phyloP scores from a whole-genome alignment of 2,888 invertebrate genomes.

The Hipparchia semele region DNA sequence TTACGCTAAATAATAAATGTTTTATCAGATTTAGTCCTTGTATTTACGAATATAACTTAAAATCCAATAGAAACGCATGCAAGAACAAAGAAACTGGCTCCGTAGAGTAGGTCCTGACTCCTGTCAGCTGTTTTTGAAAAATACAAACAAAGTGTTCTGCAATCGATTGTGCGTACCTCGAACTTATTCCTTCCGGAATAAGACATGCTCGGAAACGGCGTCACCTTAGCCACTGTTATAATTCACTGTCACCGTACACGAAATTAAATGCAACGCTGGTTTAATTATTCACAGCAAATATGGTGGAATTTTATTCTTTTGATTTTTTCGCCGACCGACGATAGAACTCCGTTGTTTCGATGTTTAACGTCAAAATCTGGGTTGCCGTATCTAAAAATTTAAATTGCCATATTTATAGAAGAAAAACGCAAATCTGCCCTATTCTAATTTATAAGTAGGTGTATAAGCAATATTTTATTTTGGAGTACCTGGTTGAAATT shows the following conservation, averaged over 20 bases:
- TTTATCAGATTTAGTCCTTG: conserved; percentile 4
- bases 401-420: too few relatives aligned
- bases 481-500: too few relatives aligned
- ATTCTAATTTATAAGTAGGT: too few relatives aligned
- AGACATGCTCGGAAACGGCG: conserved; percentile 82
- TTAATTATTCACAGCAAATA: conserved; percentile 37
- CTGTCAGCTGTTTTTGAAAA: conserved; percentile 85
- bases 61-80: conserved; percentile 21
- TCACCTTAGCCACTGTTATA: conserved; percentile 78
- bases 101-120: conserved; percentile 58
- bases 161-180: conserved; percentile 77
- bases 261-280: conserved; percentile 21
- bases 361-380: too few relatives aligned
- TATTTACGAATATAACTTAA: background rate
- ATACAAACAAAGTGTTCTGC: conserved; percentile 64
- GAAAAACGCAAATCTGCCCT: too few relatives aligned
- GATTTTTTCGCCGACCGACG: conserved; percentile 41
- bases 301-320: conserved; percentile 32
- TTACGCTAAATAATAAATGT: background rate
- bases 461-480: too few relatives aligned
- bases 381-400: too few relatives aligned
- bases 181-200: conserved; percentile 86
- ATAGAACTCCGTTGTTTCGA: conserved; percentile 36
- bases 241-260: conserved; percentile 47
- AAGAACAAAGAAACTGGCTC: conserved; percentile 66